Evolutionary conservation across 2,113 vertebrate species (phyloP).

Genomic region (Arenaria interpres): DNA sequence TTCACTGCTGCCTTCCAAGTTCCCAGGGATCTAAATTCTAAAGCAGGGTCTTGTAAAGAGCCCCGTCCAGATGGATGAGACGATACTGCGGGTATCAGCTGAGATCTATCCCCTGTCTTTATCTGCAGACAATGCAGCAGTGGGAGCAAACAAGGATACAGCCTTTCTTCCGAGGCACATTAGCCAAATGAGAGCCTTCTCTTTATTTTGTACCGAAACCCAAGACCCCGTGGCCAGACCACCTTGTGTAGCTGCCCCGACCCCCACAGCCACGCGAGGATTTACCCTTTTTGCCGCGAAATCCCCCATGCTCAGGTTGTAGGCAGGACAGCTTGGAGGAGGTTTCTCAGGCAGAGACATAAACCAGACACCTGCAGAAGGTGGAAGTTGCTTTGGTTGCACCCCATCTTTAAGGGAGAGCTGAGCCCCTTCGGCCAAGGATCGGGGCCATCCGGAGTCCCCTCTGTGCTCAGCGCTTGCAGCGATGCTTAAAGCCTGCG

Average conservation of each 20-base stretch:
- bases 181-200: conserved; percentile 32
- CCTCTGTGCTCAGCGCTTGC: rapidly evolving
- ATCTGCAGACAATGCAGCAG: conserved; percentile 43
- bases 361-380: neutral
- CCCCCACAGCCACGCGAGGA: neutral
- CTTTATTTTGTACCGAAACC: conserved; percentile 18
- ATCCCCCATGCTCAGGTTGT: neutral
- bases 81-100: conserved; percentile 40
- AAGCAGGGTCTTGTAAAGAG: conserved; percentile 48
- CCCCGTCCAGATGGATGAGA: conserved; percentile 54
- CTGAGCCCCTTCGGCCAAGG: neutral
- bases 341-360: neutral
- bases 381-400: neutral
- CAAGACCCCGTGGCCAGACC: conserved; percentile 23
- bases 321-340: neutral
- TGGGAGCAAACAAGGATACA: conserved; percentile 60
- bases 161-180: conserved; percentile 26
- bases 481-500: neutral
- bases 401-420: neutral
- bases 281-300: neutral
- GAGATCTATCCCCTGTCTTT: conserved; percentile 52
- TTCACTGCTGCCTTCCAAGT: conserved; percentile 64
- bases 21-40: conserved; percentile 68
- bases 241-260: neutral
- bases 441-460: rapidly evolving